Evolutionary conservation across 2,797 vertebrate species (phyloP).

Genomic region (Rhinella marina): DNA sequence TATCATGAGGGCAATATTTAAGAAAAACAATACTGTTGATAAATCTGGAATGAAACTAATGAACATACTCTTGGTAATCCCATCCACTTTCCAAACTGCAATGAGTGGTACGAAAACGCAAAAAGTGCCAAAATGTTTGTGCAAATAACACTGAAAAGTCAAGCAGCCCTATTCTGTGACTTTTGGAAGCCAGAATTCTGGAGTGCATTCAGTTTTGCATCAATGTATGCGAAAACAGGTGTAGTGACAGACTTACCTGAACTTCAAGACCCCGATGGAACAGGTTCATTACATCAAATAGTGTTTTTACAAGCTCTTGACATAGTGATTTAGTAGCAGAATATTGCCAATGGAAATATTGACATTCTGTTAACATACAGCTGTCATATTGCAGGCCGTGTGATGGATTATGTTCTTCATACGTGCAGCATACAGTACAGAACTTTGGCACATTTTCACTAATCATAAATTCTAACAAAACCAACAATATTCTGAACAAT

Average conservation of each 20-base stretch:
- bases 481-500: conserved; percentile 5
- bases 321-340: conserved; percentile 39
- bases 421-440: not conserved
- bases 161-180: no score
- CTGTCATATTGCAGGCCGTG: conserved; percentile 23
- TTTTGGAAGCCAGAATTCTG: not conserved
- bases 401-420: conserved; percentile 16
- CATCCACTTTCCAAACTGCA: no score
- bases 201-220: not conserved
- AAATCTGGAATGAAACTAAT: no score
- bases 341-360: conserved; percentile 45
- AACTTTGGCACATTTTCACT: conserved; percentile 13
- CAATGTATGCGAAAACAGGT: not conserved
- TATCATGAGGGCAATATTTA: no score
- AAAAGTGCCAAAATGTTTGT: no score
- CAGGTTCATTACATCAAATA: conserved; percentile 45
- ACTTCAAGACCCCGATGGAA: not conserved
- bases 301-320: conserved; percentile 37
- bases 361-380: conserved; percentile 34
- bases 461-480: not conserved
- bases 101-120: no score
- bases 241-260: not conserved
- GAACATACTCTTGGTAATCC: no score
- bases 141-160: no score
- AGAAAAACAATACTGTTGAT: no score